These are phyloP conservation scores for Metopolophium dirhodum DNA, from an alignment of 1,140 invertebrate species.

Conservation along the genomic window DNA sequence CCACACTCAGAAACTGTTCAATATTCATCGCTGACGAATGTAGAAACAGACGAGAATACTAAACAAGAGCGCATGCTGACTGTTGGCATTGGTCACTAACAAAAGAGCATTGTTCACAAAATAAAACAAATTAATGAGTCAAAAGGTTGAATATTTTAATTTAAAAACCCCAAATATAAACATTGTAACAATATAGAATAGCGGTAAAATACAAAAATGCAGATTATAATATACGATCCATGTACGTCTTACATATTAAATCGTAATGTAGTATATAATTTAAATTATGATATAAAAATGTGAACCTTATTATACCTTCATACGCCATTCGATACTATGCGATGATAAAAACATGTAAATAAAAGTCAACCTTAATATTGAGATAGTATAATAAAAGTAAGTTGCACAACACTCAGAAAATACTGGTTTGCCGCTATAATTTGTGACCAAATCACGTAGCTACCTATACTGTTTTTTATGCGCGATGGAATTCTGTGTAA, in stretches of 20 bases:
- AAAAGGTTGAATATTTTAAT: background rate
- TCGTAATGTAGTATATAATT: background rate
- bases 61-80: conserved; percentile 12
- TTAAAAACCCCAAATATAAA: background rate
- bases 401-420: conserved; percentile 36
- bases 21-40: conserved; percentile 42
- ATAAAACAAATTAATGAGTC: conserved; percentile 15
- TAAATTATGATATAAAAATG: background rate
- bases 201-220: conserved; percentile 25
- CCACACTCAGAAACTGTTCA: background rate
- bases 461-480: conserved; percentile 30
- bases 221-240: background rate
- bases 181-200: background rate
- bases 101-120: conserved; percentile 41
- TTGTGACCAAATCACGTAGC: conserved; percentile 42
- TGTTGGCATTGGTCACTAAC: conserved; percentile 33
- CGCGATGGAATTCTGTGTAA: conserved; percentile 3
- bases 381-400: conserved; percentile 38
- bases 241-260: conserved; percentile 11
- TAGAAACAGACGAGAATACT: conserved; percentile 28
- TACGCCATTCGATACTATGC: no score
- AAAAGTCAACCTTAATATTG: conserved; percentile 18
- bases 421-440: conserved; percentile 39
- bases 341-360: conserved; percentile 24
- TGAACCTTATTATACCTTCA: background rate